A percentile compares a stretch with the other conserved stretches of the same genome.
These are phyloP conservation scores for Agapornis roseicollis DNA, from an alignment of 2,113 vertebrate genomes.

Conservation along the genomic window DNA sequence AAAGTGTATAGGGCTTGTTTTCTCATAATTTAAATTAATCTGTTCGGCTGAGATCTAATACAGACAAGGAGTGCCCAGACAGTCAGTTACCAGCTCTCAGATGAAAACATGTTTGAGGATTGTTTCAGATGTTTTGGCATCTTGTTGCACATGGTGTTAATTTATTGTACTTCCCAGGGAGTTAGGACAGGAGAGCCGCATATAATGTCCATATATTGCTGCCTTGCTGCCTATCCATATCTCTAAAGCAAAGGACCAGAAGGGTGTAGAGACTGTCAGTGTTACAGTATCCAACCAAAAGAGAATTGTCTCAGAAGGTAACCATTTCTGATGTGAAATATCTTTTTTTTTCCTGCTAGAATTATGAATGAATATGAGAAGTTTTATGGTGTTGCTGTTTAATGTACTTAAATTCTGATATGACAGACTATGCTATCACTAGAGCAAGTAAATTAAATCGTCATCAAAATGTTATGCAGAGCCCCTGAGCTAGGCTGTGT, in stretches of 20 bases:
- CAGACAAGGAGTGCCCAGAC: not conserved
- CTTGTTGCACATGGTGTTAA: accelerated
- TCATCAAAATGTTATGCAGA: constrained; percentile 18
- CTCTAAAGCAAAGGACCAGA: not conserved
- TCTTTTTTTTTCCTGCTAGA: not conserved
- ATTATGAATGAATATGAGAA: constrained; percentile 22
- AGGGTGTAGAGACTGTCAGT: not conserved
- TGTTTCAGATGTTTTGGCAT: not conserved
- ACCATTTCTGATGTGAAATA: not conserved
- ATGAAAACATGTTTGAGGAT: not conserved
- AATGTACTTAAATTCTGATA: constrained; percentile 24
- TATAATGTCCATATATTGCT: accelerated
- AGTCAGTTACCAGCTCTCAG: not conserved
- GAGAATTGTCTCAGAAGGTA: not conserved
- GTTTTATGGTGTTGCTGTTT: constrained; percentile 36
- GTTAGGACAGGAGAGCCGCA: not conserved
- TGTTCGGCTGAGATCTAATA: not conserved
- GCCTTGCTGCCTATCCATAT: not conserved
- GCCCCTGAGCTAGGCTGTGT: not conserved
- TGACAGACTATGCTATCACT: not conserved
- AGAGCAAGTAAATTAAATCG: constrained; percentile 42
- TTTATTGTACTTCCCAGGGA: not conserved
- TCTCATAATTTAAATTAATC: not conserved
- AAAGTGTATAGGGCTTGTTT: not conserved
- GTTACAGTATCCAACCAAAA: not conserved